A percentile compares a stretch with the other conserved stretches of the same genome.
phyloP scores from a whole-genome alignment of 2,113 vertebrate genomes.

The Apus apus region DNA sequence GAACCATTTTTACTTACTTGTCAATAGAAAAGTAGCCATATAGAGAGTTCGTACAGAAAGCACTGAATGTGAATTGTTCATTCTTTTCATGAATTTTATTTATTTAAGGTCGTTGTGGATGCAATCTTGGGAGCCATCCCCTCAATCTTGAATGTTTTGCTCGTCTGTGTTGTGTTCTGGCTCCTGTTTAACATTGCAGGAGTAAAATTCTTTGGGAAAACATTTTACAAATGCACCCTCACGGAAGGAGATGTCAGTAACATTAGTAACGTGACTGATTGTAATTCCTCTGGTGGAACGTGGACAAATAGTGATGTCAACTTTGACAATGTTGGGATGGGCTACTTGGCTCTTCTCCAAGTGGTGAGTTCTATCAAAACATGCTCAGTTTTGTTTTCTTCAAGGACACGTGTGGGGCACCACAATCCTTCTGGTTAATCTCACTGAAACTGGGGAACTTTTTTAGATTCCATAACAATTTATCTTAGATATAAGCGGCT shows the following conservation, averaged over 20 bases:
- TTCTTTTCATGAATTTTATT: background rate
- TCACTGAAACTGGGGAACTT: background rate
- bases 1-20: background rate
- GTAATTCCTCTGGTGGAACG: accelerated
- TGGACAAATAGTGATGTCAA: constrained; percentile 67
- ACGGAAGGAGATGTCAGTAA: accelerated
- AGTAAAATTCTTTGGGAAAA: constrained; percentile 68
- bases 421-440: background rate
- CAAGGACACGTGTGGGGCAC: background rate
- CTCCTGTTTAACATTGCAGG: constrained; percentile 80
- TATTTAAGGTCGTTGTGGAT: constrained; percentile 76
- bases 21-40: background rate
- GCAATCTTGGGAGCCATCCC: constrained; percentile 78
- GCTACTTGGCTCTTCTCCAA: constrained; percentile 79
- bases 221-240: constrained; percentile 58
- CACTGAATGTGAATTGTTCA: background rate
- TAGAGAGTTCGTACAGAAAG: background rate
- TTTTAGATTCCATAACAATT: background rate
- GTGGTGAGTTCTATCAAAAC: constrained; percentile 69
- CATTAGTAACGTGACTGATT: background rate
- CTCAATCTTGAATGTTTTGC: constrained; percentile 78
- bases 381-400: background rate
- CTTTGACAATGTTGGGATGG: constrained; percentile 76
- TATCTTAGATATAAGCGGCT: background rate
- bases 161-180: constrained; percentile 82